A percentile compares a stretch with the other conserved stretches of the same genome.
phyloP scores from a whole-genome alignment of 2,888 invertebrate genomes.

The Calameuta filiformis region DNA sequence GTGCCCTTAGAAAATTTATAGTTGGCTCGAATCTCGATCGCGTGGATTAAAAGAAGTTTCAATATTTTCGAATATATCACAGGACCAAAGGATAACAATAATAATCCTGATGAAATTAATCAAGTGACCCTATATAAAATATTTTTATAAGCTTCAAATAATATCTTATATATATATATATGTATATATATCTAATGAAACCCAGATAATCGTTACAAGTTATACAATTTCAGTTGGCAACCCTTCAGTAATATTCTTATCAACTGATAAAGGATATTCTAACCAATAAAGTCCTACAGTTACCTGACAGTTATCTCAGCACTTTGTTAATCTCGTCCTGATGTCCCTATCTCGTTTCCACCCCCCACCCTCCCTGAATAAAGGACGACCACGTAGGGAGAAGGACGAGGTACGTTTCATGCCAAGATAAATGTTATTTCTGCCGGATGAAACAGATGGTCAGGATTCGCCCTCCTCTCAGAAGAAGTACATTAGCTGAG shows the following conservation, averaged over 20 bases:
- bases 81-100: not conserved
- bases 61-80: not conserved
- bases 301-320: not conserved
- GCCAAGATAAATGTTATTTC: not conserved
- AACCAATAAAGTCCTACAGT: not conserved
- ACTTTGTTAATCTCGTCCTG: not conserved
- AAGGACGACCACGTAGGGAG: not conserved
- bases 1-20: not conserved
- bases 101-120: not conserved
- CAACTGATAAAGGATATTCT: not conserved
- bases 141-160: no score
- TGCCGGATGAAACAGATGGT: not conserved
- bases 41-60: not conserved
- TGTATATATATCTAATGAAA: not conserved
- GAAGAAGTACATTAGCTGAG: not conserved
- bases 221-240: not conserved
- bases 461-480: not conserved
- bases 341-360: not conserved
- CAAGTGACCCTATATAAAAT: no score
- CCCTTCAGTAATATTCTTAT: not conserved
- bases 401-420: not conserved
- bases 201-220: not conserved
- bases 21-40: not conserved
- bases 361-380: not conserved
- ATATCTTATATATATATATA: no score